phyloP scores from a whole-genome alignment of 2,113 vertebrate species.

The Hyperopisus bebe region DNA sequence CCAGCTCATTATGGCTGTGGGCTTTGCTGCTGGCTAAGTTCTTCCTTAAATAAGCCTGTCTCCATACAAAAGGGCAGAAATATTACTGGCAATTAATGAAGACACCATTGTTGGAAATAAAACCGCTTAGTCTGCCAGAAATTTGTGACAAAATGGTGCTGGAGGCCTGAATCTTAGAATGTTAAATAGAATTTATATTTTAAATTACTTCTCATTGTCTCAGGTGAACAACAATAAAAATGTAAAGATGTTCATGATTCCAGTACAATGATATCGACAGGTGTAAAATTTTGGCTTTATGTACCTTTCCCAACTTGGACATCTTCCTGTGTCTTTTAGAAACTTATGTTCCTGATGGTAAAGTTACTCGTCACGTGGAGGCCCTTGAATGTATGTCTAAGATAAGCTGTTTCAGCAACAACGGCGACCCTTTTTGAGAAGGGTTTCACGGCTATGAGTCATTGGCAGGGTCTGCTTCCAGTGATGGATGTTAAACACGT shows the following conservation, averaged over 20 bases:
- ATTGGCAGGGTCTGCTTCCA: neutral
- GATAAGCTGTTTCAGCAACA: neutral
- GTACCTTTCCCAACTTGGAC: neutral
- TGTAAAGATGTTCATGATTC: neutral
- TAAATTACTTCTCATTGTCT: neutral
- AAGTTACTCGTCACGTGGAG: neutral
- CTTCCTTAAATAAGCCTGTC: neutral
- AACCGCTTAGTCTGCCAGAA: neutral
- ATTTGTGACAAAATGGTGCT: neutral
- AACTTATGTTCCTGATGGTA: neutral
- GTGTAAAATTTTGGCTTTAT: neutral
- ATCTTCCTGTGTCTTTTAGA: neutral
- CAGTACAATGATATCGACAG: neutral
- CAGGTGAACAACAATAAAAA: neutral
- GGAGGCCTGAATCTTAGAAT: neutral
- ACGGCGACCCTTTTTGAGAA: neutral
- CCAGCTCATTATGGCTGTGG: neutral
- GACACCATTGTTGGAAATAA: neutral
- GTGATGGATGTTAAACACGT: slow-evolving; percentile 6
- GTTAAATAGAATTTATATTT: slow-evolving; percentile 3
- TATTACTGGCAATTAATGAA: neutral
- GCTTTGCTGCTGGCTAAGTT: neutral
- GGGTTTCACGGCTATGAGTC: neutral
- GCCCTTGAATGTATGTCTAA: neutral
- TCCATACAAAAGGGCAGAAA: neutral